Conservation (phyloP, 2,113 vertebrate genomes). For the Burhinus oedicnemus region DNA sequence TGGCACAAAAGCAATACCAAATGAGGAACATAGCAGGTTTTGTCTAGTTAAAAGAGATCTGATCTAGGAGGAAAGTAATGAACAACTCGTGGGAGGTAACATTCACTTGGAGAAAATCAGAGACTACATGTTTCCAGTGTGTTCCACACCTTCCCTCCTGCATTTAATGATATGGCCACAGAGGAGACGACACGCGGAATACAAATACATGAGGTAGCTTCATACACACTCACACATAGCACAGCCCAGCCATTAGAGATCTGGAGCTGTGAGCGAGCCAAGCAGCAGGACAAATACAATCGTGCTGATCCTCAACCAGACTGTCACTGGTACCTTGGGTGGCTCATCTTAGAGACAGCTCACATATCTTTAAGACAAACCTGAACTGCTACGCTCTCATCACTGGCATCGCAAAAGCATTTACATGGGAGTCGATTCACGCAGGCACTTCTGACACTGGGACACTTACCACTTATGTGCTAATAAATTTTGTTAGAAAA, state of each 20-base stretch:
- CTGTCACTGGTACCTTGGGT: not conserved
- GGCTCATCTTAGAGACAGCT: not conserved
- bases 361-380: not conserved
- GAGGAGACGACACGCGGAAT: rapidly evolving
- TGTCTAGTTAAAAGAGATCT: not conserved
- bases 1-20: constrained; percentile 9
- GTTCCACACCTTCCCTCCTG: not conserved
- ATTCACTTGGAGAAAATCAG: not conserved
- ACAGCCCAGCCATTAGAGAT: not conserved
- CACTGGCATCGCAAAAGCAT: not conserved
- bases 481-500: not conserved
- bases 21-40: not conserved
- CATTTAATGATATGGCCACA: not conserved
- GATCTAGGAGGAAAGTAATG: constrained; percentile 1
- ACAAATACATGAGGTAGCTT: not conserved
- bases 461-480: not conserved
- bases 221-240: not conserved
- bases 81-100: not conserved
- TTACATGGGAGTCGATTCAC: not conserved
- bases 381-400: not conserved
- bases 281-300: not conserved
- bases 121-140: not conserved
- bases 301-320: not conserved
- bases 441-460: not conserved
- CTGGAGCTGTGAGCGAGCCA: not conserved